Percentiles rank a stretch among this genome's conserved stretches.
Conservation (phyloP, 2,888 invertebrate genomes). For the Masnerella sp. region DNA sequence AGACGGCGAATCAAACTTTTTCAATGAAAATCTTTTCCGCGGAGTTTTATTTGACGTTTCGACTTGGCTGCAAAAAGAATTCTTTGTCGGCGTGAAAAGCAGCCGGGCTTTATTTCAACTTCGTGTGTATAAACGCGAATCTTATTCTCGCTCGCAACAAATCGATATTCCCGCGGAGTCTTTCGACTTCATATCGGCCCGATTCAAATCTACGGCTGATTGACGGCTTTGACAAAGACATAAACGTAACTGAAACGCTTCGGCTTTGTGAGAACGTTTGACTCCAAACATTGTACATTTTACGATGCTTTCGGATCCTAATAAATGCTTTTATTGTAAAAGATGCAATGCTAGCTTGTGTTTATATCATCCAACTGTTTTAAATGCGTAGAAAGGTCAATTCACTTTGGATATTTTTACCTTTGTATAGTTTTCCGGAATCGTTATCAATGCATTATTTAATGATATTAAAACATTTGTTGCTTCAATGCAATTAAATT, state of each 20-base stretch:
- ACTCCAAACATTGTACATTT: too few species aligned
- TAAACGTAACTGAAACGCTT: constrained; percentile 26
- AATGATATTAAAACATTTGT: too few species aligned
- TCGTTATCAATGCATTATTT: too few species aligned
- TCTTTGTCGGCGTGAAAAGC: constrained; percentile 38
- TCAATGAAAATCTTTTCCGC: constrained; percentile 49
- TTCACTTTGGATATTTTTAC: too few species aligned
- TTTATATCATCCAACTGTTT: too few species aligned
- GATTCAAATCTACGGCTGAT: constrained; percentile 39
- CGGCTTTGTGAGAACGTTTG: constrained; percentile 20
- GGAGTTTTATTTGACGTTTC: constrained; percentile 46
- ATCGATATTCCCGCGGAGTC: constrained; percentile 39
- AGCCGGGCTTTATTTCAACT: constrained; percentile 43
- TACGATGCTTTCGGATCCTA: too few species aligned
- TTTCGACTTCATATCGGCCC: constrained; percentile 20
- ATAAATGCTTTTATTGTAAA: not conserved
- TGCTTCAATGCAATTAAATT: too few species aligned
- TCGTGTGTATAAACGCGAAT: constrained; percentile 48
- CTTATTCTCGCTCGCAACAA: constrained; percentile 36
- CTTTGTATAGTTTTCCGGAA: too few species aligned
- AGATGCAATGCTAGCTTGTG: too few species aligned
- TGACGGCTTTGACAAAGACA: constrained; percentile 31
- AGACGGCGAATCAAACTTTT: constrained; percentile 40
- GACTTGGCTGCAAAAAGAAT: constrained; percentile 36
- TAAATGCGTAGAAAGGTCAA: too few species aligned